A percentile compares a stretch with the other conserved stretches of the same genome.
These are phyloP conservation scores for Fissipunctia ypsillon DNA, from an alignment of 2,888 invertebrate genomes.

Conservation along the genomic window DNA sequence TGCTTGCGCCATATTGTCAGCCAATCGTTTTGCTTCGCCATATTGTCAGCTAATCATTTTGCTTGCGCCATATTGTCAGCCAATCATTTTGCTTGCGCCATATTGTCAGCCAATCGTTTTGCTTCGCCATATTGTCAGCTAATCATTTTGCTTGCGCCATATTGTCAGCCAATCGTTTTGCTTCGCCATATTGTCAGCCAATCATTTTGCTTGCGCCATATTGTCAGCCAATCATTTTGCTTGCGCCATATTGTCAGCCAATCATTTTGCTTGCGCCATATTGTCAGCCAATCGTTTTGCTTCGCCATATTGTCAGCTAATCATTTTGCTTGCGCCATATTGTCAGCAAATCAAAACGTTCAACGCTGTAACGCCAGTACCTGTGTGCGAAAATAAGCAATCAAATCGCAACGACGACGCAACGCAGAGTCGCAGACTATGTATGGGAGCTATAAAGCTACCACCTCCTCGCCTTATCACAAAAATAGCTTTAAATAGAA, in stretches of 20 bases:
- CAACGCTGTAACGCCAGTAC: background rate
- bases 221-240: slow-evolving; percentile 4
- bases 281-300: slow-evolving; percentile 4
- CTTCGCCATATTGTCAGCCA: too few species aligned
- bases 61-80: background rate
- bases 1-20: background rate
- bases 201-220: background rate
- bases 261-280: background rate
- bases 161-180: slow-evolving; percentile 7
- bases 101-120: slow-evolving; percentile 5
- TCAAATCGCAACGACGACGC: background rate
- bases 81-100: slow-evolving; percentile 3
- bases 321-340: background rate
- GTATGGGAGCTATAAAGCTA: slow-evolving; percentile 21
- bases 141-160: background rate
- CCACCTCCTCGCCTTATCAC: slow-evolving; percentile 42
- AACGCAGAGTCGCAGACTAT: slow-evolving; percentile 2
- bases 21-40: too few species aligned
- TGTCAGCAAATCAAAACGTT: background rate
- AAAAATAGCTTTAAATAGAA: slow-evolving; percentile 41
- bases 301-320: too few species aligned
- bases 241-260: background rate
- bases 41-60: too few species aligned
- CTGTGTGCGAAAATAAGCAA: slow-evolving; percentile 9
- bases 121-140: too few species aligned